Conservation (phyloP, 2,797 vertebrate species). For the Halcyon chelicuti region DNA sequence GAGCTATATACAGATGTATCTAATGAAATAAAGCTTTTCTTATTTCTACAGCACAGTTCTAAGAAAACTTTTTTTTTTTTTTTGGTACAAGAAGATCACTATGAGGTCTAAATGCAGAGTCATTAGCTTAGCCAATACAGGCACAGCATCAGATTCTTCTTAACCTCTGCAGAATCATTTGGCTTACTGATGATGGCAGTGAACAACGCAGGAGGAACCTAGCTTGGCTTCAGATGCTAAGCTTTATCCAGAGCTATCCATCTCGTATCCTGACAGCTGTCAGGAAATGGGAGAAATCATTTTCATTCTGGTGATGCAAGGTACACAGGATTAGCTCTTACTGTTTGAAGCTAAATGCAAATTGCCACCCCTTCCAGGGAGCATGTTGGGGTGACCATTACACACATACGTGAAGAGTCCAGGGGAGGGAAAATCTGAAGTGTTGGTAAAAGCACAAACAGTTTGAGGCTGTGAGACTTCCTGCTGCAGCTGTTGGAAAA, state of each 20-base stretch:
- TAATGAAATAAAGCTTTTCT: constrained; percentile 24
- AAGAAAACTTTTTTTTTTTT: background rate
- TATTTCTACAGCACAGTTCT: background rate
- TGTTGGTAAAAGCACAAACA: background rate
- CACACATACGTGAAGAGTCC: background rate
- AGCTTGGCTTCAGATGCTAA: background rate
- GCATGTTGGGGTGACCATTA: background rate
- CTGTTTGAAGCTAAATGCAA: background rate
- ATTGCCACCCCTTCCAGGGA: background rate
- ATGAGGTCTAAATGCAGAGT: background rate
- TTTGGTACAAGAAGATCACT: background rate
- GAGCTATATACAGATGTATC: background rate
- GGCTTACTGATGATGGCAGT: background rate
- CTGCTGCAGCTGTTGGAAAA: background rate
- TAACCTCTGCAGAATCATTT: background rate
- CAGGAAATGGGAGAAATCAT: background rate
- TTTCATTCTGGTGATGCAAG: background rate
- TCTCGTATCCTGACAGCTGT: background rate
- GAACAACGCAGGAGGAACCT: background rate
- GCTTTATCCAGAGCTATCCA: background rate
- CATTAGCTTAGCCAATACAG: background rate
- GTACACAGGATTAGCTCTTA: background rate
- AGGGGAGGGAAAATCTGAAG: background rate
- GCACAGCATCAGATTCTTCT: background rate
- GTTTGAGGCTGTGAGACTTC: background rate